A percentile compares a stretch with the other conserved stretches of the same genome.
Conservation (phyloP, 37 sponge, comb jelly and placozoan species). For the Hexactinellida sp. region DNA sequence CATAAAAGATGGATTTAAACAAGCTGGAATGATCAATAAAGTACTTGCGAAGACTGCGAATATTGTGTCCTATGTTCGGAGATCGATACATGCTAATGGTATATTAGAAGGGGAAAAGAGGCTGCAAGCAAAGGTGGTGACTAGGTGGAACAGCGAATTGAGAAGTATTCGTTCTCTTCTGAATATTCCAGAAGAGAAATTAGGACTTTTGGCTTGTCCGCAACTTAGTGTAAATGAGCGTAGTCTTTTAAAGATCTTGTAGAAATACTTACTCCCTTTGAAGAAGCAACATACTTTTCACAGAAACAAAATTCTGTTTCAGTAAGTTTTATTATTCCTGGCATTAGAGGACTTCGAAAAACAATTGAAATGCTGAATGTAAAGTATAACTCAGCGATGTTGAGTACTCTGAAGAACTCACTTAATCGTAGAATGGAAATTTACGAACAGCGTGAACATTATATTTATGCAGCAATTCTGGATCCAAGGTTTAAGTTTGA, state of each 20-base stretch:
- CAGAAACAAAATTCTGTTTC: neutral
- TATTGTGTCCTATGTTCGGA: slow-evolving; percentile 21
- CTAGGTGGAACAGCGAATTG: slow-evolving; percentile 24
- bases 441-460: too few relatives aligned
- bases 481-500: neutral
- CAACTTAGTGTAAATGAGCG: slow-evolving; percentile 1
- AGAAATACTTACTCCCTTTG: neutral
- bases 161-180: slow-evolving; percentile 24
- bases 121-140: slow-evolving; percentile 1
- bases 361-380: neutral
- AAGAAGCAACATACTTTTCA: neutral
- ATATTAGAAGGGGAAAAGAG: slow-evolving; percentile 25
- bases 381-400: neutral
- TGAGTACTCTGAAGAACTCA: neutral
- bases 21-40: neutral
- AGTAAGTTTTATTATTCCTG: neutral
- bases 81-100: slow-evolving; percentile 17
- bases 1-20: neutral
- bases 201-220: slow-evolving; percentile 11
- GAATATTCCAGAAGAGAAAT: slow-evolving; percentile 16
- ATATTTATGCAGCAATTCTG: neutral
- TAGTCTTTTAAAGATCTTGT: neutral
- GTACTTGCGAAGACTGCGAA: neutral
- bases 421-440: neutral
- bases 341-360: neutral